Conservation (phyloP, 2,113 vertebrate species). For the Nipponia nippon region DNA sequence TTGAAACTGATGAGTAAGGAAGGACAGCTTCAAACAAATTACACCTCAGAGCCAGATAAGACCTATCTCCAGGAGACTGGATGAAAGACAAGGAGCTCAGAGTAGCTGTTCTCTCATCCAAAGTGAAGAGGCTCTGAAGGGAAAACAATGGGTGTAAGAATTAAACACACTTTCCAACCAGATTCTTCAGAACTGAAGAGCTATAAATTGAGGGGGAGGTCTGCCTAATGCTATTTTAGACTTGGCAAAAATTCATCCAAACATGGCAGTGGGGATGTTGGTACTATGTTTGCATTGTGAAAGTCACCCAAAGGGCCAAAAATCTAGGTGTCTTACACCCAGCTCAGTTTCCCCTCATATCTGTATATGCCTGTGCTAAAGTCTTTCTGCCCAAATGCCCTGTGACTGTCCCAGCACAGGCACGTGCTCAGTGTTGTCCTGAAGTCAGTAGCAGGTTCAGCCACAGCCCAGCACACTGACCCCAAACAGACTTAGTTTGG, state of each 20-base stretch:
- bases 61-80: background rate
- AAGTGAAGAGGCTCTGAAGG: background rate
- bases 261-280: background rate
- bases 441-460: background rate
- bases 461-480: background rate
- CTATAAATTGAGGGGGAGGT: background rate
- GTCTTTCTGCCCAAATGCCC: background rate
- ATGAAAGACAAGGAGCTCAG: background rate
- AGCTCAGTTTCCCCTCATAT: background rate
- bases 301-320: background rate
- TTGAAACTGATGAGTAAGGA: background rate
- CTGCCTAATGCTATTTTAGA: background rate
- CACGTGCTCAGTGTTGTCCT: background rate
- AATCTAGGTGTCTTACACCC: background rate
- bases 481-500: background rate
- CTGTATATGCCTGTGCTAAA: background rate
- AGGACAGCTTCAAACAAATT: slow-evolving; percentile 29
- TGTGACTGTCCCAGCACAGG: background rate
- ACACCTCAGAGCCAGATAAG: background rate
- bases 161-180: background rate
- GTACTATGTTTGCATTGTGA: background rate
- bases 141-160: background rate
- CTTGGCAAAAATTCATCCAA: background rate
- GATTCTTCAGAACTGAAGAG: background rate
- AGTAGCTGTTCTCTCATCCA: background rate